Base-by-base conservation (phyloP, 37 sponge, comb jelly and placozoan genomes). In the Amphimedon queenslandica region DNA sequence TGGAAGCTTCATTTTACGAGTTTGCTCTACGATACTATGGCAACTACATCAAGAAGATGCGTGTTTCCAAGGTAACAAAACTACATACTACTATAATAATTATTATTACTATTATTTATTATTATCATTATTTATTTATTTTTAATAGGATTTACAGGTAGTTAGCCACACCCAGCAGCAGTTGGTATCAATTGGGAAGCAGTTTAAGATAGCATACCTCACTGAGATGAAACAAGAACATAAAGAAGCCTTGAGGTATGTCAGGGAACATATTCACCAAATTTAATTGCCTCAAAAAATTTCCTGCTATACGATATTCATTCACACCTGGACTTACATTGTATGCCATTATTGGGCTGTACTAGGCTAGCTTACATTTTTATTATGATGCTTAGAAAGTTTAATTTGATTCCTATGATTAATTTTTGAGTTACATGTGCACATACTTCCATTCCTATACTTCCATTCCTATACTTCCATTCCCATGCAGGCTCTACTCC, bases 141-240 rank as follows among this genome's bases (percentile, higher is more conserved):
- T n/a, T n/a, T n/a, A n/a, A n/a, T n/a, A n/a, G n/a, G 39, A 61
- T 57, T 73, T 82, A 65, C 70, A 82, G 74, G 29, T 79, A 55
- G 37, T 82, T 58, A 61, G 42, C 56, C 79, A 71, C 29, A 13
- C 56, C 18, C 77, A 74, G 35, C 77, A 74, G 35, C 76, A 87
- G 37, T 40, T 84, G 38, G 68, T 96, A 38, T 53, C 81, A n/a
- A 79, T 89, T 4, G 75, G 97, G 0, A 86, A 90, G 40, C 88
- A 87, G 70, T 87, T 96, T 74, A 96, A 96, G 76, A 80, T 86
- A 24, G 85, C 87, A 69, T 92, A 92, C 82, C 90, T 86, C 80
- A 67, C 74, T 53, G 97, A 96, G 73, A 77, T 92, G 69, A 86
- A 90, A 58, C 84, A 92, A 57, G 93, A 92, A 2, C 69, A 53